These are phyloP conservation scores for Ammodytes dubius DNA, from an alignment of 2,113 vertebrate genomes.

Conservation along the genomic window DNA sequence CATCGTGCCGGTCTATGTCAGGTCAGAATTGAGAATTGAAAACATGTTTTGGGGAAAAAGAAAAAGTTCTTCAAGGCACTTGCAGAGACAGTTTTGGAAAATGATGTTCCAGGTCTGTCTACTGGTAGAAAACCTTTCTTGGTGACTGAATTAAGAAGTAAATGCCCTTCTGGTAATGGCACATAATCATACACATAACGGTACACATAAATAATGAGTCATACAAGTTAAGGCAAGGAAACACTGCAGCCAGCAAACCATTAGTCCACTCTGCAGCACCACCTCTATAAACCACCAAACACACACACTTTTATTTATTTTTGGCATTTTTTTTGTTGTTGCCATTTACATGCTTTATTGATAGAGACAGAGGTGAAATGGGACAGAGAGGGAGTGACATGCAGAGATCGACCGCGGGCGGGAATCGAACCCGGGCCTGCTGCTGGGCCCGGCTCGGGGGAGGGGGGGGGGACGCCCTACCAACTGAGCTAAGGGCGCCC, in stretches of 20 bases:
- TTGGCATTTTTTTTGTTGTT: no score
- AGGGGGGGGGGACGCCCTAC: no score
- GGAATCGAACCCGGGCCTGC: no score
- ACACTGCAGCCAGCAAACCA: slow-evolving; percentile 39
- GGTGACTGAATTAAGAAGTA: background rate
- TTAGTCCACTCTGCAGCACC: slow-evolving; percentile 41
- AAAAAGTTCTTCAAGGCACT: slow-evolving; percentile 3
- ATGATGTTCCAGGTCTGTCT: background rate
- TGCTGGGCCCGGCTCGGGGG: no score
- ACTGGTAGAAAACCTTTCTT: background rate
- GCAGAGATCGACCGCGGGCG: no score
- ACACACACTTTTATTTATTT: no score
- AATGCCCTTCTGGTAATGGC: background rate
- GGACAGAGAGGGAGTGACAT: no score
- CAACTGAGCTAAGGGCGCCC: no score
- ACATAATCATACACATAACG: slow-evolving; percentile 10
- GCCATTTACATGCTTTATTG: no score
- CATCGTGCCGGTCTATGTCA: slow-evolving; percentile 8
- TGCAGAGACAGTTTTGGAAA: slow-evolving; percentile 20
- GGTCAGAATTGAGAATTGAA: slow-evolving; percentile 43
- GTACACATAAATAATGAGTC: slow-evolving; percentile 27
- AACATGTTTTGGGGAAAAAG: background rate
- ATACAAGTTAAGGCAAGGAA: slow-evolving; percentile 17
- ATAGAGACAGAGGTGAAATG: no score
- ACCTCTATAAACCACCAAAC: slow-evolving; percentile 41